Conservation (phyloP, 2,888 invertebrate species). For the Cryptus armator region DNA sequence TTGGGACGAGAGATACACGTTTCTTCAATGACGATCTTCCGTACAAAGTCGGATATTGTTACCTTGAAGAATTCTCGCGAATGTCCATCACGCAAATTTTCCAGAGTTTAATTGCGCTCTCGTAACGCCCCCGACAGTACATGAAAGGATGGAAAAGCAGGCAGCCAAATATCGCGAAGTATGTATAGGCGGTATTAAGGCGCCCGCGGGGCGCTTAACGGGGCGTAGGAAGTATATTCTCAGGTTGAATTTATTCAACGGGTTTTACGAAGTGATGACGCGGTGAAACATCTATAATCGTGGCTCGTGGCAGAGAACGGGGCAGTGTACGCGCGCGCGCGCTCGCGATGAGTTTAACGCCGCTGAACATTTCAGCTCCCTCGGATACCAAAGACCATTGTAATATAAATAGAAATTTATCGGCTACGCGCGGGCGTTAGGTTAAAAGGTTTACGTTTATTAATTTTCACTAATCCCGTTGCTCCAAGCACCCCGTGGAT, state of each 20-base stretch:
- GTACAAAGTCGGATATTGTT: no score
- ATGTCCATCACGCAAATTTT: not conserved
- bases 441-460: slow-evolving; percentile 84
- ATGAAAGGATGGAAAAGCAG: slow-evolving; percentile 40
- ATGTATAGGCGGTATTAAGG: slow-evolving; percentile 25
- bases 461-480: slow-evolving; percentile 81
- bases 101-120: not conserved
- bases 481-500: slow-evolving; percentile 68
- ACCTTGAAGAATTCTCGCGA: not conserved
- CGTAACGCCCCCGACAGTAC: slow-evolving; percentile 32
- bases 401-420: slow-evolving; percentile 84
- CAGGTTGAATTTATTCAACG: slow-evolving; percentile 69
- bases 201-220: slow-evolving; percentile 62
- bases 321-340: slow-evolving; percentile 30
- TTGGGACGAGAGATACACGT: no score
- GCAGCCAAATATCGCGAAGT: slow-evolving; percentile 62
- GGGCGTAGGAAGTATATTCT: slow-evolving; percentile 70
- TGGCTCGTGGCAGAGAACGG: slow-evolving; percentile 74
- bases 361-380: slow-evolving; percentile 31
- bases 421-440: slow-evolving; percentile 79
- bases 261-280: slow-evolving; percentile 84
- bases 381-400: slow-evolving; percentile 75
- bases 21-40: no score
- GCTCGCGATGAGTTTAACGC: slow-evolving; percentile 16
- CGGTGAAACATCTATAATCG: slow-evolving; percentile 82